Evolutionary conservation across 1,140 invertebrate genomes (phyloP), one percentile per base, ranked within the genome.

Genomic region (Melipona quadrifasciata): DNA sequence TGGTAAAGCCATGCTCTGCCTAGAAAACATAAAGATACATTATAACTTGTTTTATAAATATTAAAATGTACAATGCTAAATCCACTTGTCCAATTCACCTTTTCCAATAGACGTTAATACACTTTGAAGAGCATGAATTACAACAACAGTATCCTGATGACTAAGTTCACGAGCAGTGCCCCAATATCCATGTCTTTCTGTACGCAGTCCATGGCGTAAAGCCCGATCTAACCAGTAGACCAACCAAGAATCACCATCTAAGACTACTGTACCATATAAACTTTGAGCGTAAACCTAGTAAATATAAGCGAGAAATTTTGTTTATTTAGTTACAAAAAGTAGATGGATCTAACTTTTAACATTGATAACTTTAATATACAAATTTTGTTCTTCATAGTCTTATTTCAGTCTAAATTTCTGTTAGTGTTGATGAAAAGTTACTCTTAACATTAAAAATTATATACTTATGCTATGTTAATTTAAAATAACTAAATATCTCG

Each of bases 141-240:
- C 93, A 11, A 95, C 94, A 73, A 95, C 91, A 6, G 95, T 95
- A 73, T 95, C 94, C 82, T 95, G 95, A 86, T 95, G 95, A 73
- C 95, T 95, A 73, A 96, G 95, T 87, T 96, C 95, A 81, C 95
- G 92, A 34, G 95, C 95, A 57, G 95, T 94, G 31, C 94, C 95
- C 96, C 95, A 96, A 90, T 96, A 96, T 78, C 96, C 96, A 90
- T 95, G 93, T 72, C 94, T 92, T 78, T 94, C 94, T 70, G 93
- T 87, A 34, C 94, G 93, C 55, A 95, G 76, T 24, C 95, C 95
- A 86, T 95, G 94, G 34, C 95, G 91, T 12, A 95, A 79, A 57
- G 94, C 94, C 83, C 93, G 87, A 87, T 95, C 95, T 70, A 95
- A 82, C 93, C 94, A 95, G 71, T 95, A 94, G n/a, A 95, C 95